Evolutionary conservation across 2,888 invertebrate species (phyloP).

Genomic region (Scaptomyza flava): DNA sequence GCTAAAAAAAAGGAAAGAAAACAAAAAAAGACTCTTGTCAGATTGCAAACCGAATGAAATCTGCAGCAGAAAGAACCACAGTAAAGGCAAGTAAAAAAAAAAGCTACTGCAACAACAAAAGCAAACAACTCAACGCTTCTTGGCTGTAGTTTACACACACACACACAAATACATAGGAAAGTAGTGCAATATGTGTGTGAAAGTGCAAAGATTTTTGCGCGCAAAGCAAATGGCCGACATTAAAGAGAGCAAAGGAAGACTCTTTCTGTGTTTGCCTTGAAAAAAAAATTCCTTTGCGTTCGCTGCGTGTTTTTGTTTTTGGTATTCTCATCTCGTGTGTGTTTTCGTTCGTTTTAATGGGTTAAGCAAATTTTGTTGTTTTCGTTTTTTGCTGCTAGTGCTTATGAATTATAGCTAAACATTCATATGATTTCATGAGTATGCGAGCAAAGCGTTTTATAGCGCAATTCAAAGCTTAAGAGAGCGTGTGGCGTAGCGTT

Average conservation of each 20-base stretch:
- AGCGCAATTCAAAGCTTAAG: background rate
- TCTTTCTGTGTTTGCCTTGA: too few species aligned
- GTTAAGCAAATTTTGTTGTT: constrained; percentile 41
- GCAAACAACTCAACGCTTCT: constrained; percentile 26
- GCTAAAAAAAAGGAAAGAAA: constrained; percentile 25
- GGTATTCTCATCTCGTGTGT: background rate
- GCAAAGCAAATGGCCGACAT: constrained; percentile 49
- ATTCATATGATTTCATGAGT: constrained; percentile 39
- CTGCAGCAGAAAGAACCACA: constrained; percentile 75
- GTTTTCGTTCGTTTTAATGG: constrained; percentile 53
- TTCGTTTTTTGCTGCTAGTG: constrained; percentile 3
- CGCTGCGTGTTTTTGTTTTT: background rate
- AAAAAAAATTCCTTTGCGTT: too few species aligned
- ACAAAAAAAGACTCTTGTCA: constrained; percentile 33
- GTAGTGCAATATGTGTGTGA: constrained; percentile 17
- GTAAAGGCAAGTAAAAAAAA: constrained; percentile 37
- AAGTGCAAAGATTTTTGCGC: constrained; percentile 67
- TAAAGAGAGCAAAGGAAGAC: constrained; percentile 6
- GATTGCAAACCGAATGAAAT: constrained; percentile 75
- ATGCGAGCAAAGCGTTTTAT: constrained; percentile 11
- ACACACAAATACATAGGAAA: background rate
- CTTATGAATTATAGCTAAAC: constrained; percentile 43
- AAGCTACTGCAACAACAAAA: constrained; percentile 11
- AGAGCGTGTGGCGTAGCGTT: background rate
- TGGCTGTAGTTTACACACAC: constrained; percentile 16